phyloP scores from a whole-genome alignment of 2,113 vertebrate species.

The Gallinago jamesoni region DNA sequence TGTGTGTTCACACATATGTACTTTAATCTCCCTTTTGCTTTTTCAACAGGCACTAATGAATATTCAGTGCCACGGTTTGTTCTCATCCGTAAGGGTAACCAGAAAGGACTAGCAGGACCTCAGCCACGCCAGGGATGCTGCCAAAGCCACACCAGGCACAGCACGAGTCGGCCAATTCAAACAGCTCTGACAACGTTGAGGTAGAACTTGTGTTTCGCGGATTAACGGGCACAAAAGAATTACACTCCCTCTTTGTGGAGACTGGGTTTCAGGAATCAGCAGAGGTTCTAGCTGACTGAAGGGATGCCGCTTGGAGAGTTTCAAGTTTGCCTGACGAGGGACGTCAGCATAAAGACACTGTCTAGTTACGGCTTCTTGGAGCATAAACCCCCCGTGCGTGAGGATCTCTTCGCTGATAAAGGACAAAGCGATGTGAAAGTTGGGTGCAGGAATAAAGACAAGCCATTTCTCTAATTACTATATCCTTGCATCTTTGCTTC shows the following conservation, averaged over 20 bases:
- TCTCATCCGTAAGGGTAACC: neutral
- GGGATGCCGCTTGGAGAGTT: neutral
- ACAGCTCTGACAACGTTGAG: neutral
- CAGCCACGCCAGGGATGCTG: neutral
- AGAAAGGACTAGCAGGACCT: neutral
- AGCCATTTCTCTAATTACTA: neutral
- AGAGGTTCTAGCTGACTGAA: neutral
- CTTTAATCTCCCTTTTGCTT: neutral
- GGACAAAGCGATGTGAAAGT: neutral
- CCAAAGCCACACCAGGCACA: neutral
- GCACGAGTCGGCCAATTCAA: neutral
- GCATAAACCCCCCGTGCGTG: neutral
- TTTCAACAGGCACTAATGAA: neutral
- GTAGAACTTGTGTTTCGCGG: neutral
- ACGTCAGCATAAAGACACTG: neutral
- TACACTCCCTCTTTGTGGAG: neutral
- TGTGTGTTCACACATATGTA: neutral
- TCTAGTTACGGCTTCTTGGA: slow-evolving; percentile 13
- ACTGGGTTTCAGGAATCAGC: neutral
- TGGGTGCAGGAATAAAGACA: neutral
- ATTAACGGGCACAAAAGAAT: neutral
- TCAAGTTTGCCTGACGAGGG: neutral
- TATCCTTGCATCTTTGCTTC: neutral
- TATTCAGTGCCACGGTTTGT: neutral
- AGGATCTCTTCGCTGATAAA: neutral